Evolutionary conservation across 92 coral and sea anemone genomes (phyloP).

Genomic region (Ricordea florida): DNA sequence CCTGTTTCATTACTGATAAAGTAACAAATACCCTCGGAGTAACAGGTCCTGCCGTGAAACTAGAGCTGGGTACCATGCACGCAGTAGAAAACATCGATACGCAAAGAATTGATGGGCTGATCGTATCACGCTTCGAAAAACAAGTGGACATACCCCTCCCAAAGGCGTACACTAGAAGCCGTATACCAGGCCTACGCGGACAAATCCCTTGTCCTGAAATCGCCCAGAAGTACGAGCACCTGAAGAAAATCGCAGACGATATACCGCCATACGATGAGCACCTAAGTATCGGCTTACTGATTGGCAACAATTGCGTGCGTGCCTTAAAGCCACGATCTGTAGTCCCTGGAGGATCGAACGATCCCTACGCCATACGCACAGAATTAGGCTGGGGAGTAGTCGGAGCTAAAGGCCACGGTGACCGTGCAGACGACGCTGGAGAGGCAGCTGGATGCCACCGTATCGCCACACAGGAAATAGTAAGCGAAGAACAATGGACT

Average conservation of each 20-base stretch:
- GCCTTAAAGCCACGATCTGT: conserved; percentile 33
- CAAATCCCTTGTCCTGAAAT: conserved; percentile 64
- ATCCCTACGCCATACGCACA: conserved; percentile 41
- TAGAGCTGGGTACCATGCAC: conserved; percentile 54
- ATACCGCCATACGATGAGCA: conserved; percentile 35
- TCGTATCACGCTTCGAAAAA: conserved; percentile 32
- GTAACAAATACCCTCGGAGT: conserved; percentile 12
- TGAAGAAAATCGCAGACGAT: conserved; percentile 40
- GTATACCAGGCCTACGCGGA: conserved; percentile 43
- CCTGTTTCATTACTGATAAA: conserved; percentile 53
- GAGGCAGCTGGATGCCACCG: conserved; percentile 11
- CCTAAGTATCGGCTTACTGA: conserved; percentile 20
- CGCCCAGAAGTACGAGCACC: conserved; percentile 47
- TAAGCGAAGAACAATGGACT: not conserved
- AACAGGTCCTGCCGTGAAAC: conserved; percentile 36
- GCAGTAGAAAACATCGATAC: conserved; percentile 29
- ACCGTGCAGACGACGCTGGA: not conserved
- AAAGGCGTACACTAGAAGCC: conserved; percentile 51
- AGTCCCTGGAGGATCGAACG: conserved; percentile 4
- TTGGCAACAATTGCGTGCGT: conserved; percentile 61
- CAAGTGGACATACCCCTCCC: conserved; percentile 42
- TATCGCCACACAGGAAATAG: conserved; percentile 1
- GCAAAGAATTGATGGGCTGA: conserved; percentile 42
- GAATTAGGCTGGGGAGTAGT: conserved; percentile 44
- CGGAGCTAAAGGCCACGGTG: not conserved